Conservation (phyloP, 1,140 invertebrate species). For the Procambarus clarkii region DNA sequence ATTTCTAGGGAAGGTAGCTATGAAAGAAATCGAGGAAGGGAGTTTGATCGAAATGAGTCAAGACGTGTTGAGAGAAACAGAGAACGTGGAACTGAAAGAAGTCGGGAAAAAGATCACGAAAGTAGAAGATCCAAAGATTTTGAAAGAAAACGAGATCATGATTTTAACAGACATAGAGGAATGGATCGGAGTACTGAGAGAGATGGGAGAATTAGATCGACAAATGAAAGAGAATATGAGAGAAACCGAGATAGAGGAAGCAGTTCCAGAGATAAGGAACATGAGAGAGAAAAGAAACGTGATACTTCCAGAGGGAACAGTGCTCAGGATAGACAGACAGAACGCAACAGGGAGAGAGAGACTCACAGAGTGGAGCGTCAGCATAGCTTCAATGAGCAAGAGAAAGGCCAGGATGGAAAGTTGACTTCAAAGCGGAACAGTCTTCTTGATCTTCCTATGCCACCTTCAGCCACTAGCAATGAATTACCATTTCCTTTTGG, state of each 20-base stretch:
- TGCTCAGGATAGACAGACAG: slow-evolving; percentile 38
- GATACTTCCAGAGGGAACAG: slow-evolving; percentile 10
- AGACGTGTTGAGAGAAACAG: slow-evolving; percentile 26
- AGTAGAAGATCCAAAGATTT: slow-evolving; percentile 30
- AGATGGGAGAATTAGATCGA: slow-evolving; percentile 25
- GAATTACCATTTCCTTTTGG: slow-evolving; percentile 4
- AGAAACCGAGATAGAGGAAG: slow-evolving; percentile 35
- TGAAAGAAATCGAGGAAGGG: slow-evolving; percentile 42
- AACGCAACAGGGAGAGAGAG: slow-evolving; percentile 48
- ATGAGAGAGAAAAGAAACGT: slow-evolving; percentile 20
- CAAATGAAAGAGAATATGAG: slow-evolving; percentile 37
- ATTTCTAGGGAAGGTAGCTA: slow-evolving; percentile 34
- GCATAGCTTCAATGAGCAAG: neutral
- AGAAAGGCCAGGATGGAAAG: slow-evolving; percentile 22
- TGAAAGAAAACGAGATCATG: slow-evolving; percentile 32
- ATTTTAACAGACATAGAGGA: slow-evolving; percentile 15
- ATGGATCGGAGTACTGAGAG: slow-evolving; percentile 24
- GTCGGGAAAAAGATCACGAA: slow-evolving; percentile 39
- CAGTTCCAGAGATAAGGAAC: slow-evolving; percentile 23
- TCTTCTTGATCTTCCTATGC: slow-evolving; percentile 62
- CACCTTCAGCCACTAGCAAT: slow-evolving; percentile 23
- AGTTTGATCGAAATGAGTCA: slow-evolving; percentile 20
- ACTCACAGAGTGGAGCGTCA: slow-evolving; percentile 10
- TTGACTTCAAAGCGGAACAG: slow-evolving; percentile 52
- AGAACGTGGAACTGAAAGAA: slow-evolving; percentile 23